A percentile compares a stretch with the other conserved stretches of the same genome.
Conservation (phyloP, 1,140 invertebrate species). For the Cydia strobilella region DNA sequence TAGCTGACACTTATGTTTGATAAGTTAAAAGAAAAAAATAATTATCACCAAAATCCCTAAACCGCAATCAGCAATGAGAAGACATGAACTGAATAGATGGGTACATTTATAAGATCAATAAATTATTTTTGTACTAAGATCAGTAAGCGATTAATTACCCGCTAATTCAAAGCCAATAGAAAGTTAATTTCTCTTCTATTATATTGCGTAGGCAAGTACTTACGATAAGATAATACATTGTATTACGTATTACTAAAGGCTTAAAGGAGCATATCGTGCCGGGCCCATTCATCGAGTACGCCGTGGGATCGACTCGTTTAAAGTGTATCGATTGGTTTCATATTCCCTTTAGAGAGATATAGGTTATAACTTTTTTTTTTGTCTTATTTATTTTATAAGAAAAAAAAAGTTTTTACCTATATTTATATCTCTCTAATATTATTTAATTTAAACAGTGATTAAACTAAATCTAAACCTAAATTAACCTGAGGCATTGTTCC, state of each 20-base stretch:
- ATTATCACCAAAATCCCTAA: not conserved
- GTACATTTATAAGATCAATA: not conserved
- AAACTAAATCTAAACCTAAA: too few relatives aligned
- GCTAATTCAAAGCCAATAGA: slow-evolving; percentile 7
- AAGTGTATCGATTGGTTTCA: not conserved
- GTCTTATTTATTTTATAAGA: too few relatives aligned
- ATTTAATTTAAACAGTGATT: too few relatives aligned
- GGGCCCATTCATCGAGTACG: not conserved
- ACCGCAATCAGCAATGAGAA: not conserved
- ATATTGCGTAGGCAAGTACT: slow-evolving; percentile 9
- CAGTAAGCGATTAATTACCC: slow-evolving; percentile 1
- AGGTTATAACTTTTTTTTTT: too few relatives aligned
- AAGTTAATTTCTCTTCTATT: slow-evolving; percentile 17
- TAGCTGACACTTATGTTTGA: too few relatives aligned
- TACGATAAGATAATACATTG: not conserved
- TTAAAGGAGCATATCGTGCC: slow-evolving; percentile 3
- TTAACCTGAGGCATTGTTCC: too few relatives aligned
- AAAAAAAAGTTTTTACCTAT: too few relatives aligned
- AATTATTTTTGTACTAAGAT: slow-evolving; percentile 1
- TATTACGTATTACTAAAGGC: too few relatives aligned
- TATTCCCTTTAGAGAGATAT: too few relatives aligned
- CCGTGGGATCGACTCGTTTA: not conserved
- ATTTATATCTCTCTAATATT: too few relatives aligned
- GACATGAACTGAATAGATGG: not conserved
- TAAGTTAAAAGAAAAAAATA: too few relatives aligned